Evolutionary conservation across 2,113 vertebrate species (phyloP).

Genomic region (Lagopus leucura): DNA sequence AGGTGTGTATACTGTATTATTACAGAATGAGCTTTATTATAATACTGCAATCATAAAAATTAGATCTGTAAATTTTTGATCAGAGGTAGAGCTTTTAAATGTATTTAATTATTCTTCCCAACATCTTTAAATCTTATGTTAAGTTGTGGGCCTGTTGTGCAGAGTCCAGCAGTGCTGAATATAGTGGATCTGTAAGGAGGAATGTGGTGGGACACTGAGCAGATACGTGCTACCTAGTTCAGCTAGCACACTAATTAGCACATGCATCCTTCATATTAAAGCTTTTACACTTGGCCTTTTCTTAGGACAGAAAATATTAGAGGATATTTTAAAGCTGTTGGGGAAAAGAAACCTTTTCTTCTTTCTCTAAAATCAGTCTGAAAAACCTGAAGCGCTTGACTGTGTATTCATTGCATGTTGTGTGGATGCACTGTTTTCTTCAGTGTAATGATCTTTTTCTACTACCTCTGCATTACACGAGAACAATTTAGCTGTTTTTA

Average conservation of each 20-base stretch:
- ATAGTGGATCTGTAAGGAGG: slow-evolving; percentile 8
- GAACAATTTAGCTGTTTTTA: neutral
- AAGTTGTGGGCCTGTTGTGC: slow-evolving; percentile 53
- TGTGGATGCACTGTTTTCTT: neutral
- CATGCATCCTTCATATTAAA: slow-evolving; percentile 42
- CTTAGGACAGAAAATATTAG: slow-evolving; percentile 30
- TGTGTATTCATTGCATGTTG: neutral
- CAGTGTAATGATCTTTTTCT: neutral
- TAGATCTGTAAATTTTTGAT: slow-evolving; percentile 34
- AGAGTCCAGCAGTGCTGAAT: slow-evolving; percentile 74
- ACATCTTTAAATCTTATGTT: neutral
- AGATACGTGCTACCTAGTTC: slow-evolving; percentile 73
- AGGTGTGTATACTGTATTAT: neutral
- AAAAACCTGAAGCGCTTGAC: neutral
- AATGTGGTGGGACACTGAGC: neutral
- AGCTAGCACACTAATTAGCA: slow-evolving; percentile 79
- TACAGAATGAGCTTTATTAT: neutral
- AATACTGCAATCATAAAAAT: neutral
- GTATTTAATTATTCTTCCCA: neutral
- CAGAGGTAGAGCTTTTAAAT: slow-evolving; percentile 19
- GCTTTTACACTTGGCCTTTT: slow-evolving; percentile 31
- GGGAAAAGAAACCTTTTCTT: neutral
- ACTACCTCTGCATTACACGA: neutral
- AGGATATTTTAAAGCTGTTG: neutral
- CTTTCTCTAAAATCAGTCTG: neutral